phyloP scores from a whole-genome alignment of 2,888 invertebrate genomes.

The Elegia similella region DNA sequence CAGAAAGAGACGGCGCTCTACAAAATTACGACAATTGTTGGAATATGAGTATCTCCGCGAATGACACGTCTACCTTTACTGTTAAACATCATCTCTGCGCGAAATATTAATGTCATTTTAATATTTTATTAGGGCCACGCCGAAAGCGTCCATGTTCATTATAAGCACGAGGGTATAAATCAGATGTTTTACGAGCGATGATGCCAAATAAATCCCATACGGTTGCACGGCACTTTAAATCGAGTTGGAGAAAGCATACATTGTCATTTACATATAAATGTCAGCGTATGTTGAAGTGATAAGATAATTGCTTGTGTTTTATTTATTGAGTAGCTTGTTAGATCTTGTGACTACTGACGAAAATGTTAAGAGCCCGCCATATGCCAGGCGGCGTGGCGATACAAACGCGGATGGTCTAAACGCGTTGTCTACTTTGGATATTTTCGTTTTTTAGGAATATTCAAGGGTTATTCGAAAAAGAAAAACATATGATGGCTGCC shows the following conservation, averaged over 20 bases:
- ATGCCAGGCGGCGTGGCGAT: no score
- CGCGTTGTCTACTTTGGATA: no score
- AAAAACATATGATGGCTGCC: no score
- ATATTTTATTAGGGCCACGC: conserved; percentile 63
- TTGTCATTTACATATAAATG: conserved; percentile 22
- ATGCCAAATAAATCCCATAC: conserved; percentile 62
- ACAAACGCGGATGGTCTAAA: no score
- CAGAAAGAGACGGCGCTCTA: no score
- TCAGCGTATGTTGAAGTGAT: not conserved
- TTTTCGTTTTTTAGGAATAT: no score
- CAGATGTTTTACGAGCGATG: conserved; percentile 59
- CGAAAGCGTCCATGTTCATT: conserved; percentile 57
- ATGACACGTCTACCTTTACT: no score
- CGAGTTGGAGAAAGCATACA: conserved; percentile 40
- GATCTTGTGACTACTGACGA: no score
- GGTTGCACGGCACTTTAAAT: conserved; percentile 33
- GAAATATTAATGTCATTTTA: conserved; percentile 59
- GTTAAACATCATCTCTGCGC: not conserved
- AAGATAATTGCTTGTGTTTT: not conserved
- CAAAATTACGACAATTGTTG: no score
- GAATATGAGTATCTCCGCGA: no score
- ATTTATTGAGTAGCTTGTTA: not conserved
- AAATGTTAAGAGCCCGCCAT: no score
- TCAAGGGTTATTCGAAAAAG: no score
- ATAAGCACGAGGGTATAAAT: conserved; percentile 61